These are phyloP conservation scores for Lophotriccus pileatus DNA, from an alignment of 2,797 vertebrate species.

Conservation along the genomic window DNA sequence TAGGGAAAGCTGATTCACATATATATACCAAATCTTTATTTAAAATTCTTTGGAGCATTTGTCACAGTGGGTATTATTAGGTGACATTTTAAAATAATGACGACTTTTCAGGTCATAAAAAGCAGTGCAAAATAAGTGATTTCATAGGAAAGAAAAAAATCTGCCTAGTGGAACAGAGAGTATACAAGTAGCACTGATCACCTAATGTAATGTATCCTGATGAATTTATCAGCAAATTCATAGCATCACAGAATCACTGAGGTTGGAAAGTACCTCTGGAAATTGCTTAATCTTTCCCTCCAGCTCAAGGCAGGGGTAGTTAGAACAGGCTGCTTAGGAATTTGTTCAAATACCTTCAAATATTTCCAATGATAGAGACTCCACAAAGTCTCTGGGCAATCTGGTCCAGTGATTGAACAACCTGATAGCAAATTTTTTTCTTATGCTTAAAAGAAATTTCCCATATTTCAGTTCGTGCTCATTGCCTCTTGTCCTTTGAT, in stretches of 20 bases:
- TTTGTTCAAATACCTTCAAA: not conserved
- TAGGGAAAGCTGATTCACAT: not conserved
- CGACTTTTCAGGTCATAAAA: not conserved
- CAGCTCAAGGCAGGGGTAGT: not conserved
- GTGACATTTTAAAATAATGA: not conserved
- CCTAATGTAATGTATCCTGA: not conserved
- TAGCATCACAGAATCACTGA: not conserved
- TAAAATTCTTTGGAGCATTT: not conserved
- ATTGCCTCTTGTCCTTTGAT: fast-evolving
- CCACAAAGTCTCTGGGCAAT: not conserved
- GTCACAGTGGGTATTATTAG: not conserved
- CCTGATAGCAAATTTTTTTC: not conserved
- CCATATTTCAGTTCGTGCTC: not conserved
- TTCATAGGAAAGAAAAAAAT: not conserved
- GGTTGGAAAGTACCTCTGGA: not conserved
- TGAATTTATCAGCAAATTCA: not conserved
- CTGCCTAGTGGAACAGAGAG: not conserved
- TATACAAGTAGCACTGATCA: not conserved
- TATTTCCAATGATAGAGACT: not conserved
- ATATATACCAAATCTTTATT: not conserved
- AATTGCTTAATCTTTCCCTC: not conserved
- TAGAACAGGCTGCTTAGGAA: not conserved
- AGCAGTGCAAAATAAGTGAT: not conserved
- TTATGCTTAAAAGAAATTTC: not conserved
- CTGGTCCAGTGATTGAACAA: not conserved